phyloP scores from a whole-genome alignment of 2,113 vertebrate genomes.

The Erinaceus europaeus region DNA sequence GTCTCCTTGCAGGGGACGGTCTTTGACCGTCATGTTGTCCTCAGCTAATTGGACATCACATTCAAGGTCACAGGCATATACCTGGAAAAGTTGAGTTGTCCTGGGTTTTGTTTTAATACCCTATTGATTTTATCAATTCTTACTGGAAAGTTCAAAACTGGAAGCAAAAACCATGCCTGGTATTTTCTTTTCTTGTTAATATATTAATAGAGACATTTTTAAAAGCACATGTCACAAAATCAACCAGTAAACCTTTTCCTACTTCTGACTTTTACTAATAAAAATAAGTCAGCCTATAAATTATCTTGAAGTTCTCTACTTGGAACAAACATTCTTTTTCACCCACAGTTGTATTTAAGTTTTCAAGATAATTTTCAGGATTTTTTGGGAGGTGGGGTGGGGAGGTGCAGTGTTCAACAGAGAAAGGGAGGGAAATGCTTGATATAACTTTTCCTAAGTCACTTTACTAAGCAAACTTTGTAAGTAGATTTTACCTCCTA shows the following conservation, averaged over 20 bases:
- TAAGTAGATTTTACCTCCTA: slow-evolving; percentile 78
- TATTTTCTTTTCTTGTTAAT: slow-evolving; percentile 63
- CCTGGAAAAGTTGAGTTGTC: slow-evolving; percentile 63
- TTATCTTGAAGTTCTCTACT: slow-evolving; percentile 62
- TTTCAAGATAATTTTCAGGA: slow-evolving; percentile 79
- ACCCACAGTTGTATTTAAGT: slow-evolving; percentile 74
- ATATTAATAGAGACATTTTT: slow-evolving; percentile 66
- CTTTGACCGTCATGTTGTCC: slow-evolving; percentile 97
- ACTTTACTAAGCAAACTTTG: slow-evolving; percentile 78
- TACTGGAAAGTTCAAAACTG: slow-evolving; percentile 63
- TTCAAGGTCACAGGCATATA: slow-evolving; percentile 48
- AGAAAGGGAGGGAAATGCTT: background rate
- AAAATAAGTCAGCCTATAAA: slow-evolving; percentile 69
- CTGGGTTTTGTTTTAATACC: slow-evolving; percentile 58
- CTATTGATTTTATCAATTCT: slow-evolving; percentile 48
- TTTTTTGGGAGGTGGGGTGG: too few relatives aligned
- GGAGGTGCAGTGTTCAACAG: background rate
- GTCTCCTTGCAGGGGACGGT: too few relatives aligned
- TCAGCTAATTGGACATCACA: slow-evolving; percentile 86
- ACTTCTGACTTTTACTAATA: slow-evolving; percentile 79
- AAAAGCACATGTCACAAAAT: slow-evolving; percentile 69
- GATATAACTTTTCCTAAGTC: slow-evolving; percentile 62
- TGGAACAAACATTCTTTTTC: slow-evolving; percentile 71
- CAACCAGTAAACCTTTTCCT: slow-evolving; percentile 66
- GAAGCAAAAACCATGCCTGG: slow-evolving; percentile 57